A percentile compares a stretch with the other conserved stretches of the same genome.
Evolutionary conservation across 2,113 vertebrate species (phyloP).

Genomic region (Ammodytes marinus): DNA sequence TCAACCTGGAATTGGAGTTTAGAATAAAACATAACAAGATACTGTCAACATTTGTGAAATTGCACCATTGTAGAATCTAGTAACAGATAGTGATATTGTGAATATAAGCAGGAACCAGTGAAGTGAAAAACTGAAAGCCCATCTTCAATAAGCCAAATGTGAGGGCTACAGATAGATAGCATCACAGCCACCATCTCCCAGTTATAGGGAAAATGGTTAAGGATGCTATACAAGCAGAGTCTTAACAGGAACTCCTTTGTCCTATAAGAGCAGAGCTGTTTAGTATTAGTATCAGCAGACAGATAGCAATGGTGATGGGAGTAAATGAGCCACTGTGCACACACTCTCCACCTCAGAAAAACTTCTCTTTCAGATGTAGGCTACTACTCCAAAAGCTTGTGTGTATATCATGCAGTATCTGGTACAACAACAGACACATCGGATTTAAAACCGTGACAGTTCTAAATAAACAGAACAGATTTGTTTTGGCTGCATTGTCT

Average conservation of each 20-base stretch:
- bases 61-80: not conserved
- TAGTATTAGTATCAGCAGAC: slow-evolving; percentile 75
- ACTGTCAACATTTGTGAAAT: not conserved
- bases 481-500: not conserved
- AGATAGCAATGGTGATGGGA: slow-evolving; percentile 48
- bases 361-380: not conserved
- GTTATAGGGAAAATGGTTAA: slow-evolving; percentile 34
- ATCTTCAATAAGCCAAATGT: not conserved
- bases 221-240: slow-evolving; percentile 48
- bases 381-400: not conserved
- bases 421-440: not conserved
- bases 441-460: not conserved
- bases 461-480: not conserved
- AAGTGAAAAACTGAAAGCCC: not conserved
- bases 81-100: not conserved
- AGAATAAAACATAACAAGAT: no score
- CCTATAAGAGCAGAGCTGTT: slow-evolving; percentile 55
- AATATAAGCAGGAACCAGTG: not conserved
- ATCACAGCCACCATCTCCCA: slow-evolving; percentile 30
- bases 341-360: not conserved
- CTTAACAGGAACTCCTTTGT: slow-evolving; percentile 64
- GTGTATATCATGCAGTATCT: not conserved
- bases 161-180: not conserved
- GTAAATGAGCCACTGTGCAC: slow-evolving; percentile 41
- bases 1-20: no score